Base-by-base conservation (phyloP, 1,140 invertebrate species). In the Micrasema minimum region DNA sequence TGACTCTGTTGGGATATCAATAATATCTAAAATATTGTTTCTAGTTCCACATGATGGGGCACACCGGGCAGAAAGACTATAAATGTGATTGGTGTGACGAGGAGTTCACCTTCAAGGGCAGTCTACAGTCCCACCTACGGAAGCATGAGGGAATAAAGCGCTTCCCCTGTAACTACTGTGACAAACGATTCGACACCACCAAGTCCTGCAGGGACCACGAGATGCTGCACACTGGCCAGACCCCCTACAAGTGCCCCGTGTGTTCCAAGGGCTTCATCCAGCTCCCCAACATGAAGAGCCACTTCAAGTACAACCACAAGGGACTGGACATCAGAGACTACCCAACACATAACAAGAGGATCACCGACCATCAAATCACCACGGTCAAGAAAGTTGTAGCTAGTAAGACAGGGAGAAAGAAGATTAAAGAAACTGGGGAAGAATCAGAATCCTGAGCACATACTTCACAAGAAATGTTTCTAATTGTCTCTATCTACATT, bases 221-320 rank as follows among this genome's bases (percentile, higher is more conserved):
- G 69, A 71, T 77, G 37, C 78, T 78, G 16, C 82, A 84, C 71
- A 86, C 84, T 6, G 85, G 84, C n/a, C 83, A 86, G 67, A 87
- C 82, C 78, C 88, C 81, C 75, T 88, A 78, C 78, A 84, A 75
- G 48, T 86, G 85, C 71, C 79, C 81, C 46, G 75, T 81, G 16
- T 87, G 87, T 76, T 80, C 78, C 10, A 86, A 86, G 76, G 79
- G 78, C 31, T 85, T 86, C 20, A 76, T 76, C 0, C 78, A 79
- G 35, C 78, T 77, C 43, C 76, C 75, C n/a, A 80, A 75, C 16
- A 75, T 75, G 73, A 75, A 75, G 51, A 75, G 73, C 43, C 73
- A 75, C 53, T 72, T 75, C 62, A 65, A 35, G 45, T 69, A 75
- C 51, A 75, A 75, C 41, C 73, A 75, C 38, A 75, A 75, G 41